A percentile compares a stretch with the other conserved stretches of the same genome.
Evolutionary conservation across 2,888 invertebrate genomes (phyloP).

Genomic region (Lacanobia oleracea): DNA sequence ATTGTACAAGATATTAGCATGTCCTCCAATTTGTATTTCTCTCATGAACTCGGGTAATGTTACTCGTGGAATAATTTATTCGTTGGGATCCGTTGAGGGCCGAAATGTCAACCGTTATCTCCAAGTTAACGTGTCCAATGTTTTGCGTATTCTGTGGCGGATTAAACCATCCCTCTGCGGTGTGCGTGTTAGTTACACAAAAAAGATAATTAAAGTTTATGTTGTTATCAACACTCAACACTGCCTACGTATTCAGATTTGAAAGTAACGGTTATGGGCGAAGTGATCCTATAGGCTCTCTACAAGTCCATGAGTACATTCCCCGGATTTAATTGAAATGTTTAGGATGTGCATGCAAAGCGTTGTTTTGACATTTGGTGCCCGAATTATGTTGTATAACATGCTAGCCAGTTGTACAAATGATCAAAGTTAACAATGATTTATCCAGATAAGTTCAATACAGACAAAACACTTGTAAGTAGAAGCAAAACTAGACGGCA

Average conservation of each 20-base stretch:
- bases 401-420: no score
- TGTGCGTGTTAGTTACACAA: slow-evolving; percentile 28
- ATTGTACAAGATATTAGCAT: slow-evolving; percentile 47
- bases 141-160: slow-evolving; percentile 39
- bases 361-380: not conserved
- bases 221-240: slow-evolving; percentile 31
- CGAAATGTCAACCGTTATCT: slow-evolving; percentile 50
- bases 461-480: no score
- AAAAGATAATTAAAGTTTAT: slow-evolving; percentile 42
- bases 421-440: no score
- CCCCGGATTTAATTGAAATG: not conserved
- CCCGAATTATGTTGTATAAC: not conserved
- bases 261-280: slow-evolving; percentile 19
- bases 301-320: not conserved
- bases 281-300: slow-evolving; percentile 7
- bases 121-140: slow-evolving; percentile 37
- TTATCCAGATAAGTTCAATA: no score
- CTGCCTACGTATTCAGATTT: slow-evolving; percentile 22
- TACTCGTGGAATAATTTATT: slow-evolving; percentile 70
- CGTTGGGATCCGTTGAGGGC: slow-evolving; percentile 41
- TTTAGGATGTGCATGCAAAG: not conserved
- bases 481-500: no score
- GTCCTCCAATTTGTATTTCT: slow-evolving; percentile 66
- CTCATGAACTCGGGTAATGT: slow-evolving; percentile 64
- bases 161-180: slow-evolving; percentile 42